phyloP scores from a whole-genome alignment of 1,140 invertebrate species.

The Camponotus floridanus region DNA sequence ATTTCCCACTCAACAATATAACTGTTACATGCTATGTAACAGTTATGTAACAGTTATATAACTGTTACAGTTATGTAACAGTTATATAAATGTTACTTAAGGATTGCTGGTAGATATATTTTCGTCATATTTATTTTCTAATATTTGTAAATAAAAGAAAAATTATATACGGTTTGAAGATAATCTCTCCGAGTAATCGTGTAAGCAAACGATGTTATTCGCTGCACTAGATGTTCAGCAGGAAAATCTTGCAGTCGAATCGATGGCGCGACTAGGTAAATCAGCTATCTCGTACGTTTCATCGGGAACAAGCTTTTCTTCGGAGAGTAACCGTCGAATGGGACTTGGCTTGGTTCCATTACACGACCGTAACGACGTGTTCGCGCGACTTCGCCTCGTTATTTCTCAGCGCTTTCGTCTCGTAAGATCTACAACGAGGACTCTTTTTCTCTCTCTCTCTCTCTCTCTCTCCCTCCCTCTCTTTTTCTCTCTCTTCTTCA shows the following conservation, averaged over 20 bases:
- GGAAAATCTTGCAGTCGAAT: neutral
- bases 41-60: no score
- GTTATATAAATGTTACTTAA: no score
- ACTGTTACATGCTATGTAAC: no score
- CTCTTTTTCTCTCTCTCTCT: neutral
- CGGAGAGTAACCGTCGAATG: constrained; percentile 66
- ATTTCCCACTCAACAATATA: no score
- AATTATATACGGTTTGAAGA: no score
- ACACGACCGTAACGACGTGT: constrained; percentile 62
- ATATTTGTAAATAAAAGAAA: no score
- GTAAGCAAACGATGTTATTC: constrained; percentile 11
- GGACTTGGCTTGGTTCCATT: constrained; percentile 70
- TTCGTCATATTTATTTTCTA: neutral
- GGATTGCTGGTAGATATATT: neutral
- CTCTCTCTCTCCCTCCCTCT: no score
- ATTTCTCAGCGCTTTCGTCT: constrained; percentile 69
- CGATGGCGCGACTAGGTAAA: neutral
- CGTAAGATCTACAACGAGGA: constrained; percentile 1
- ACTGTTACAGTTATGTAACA: no score
- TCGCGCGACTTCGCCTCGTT: constrained; percentile 68
- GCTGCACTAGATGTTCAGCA: neutral
- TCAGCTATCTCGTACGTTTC: constrained; percentile 23
- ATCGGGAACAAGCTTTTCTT: constrained; percentile 47
- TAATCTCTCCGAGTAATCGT: no score
- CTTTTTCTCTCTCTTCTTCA: neutral